Conservation (phyloP, 2,797 vertebrate species). For the Enteromius mattozi region DNA sequence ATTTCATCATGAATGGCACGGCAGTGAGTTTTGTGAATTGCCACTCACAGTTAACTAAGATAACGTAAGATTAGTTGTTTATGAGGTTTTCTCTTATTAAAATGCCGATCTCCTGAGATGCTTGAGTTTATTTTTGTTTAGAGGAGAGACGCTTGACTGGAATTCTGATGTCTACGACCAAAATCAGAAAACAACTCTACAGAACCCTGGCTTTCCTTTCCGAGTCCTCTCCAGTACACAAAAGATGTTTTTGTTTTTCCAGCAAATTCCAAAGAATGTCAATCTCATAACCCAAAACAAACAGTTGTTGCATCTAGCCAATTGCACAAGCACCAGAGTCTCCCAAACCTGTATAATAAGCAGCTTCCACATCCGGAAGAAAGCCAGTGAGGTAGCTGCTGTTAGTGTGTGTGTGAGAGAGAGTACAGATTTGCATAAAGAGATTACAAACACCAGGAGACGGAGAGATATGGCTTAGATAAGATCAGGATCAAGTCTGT, state of each 20-base stretch:
- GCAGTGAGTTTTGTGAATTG: not conserved
- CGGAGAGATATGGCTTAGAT: conserved; percentile 25
- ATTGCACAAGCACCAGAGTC: conserved; percentile 18
- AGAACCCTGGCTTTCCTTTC: conserved; percentile 26
- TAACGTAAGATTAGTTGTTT: not conserved
- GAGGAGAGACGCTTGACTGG: not conserved
- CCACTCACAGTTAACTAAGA: not conserved
- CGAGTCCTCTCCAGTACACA: conserved; percentile 14
- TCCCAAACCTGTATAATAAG: conserved; percentile 40
- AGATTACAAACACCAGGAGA: conserved; percentile 29
- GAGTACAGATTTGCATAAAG: conserved; percentile 31
- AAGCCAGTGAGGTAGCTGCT: conserved; percentile 1
- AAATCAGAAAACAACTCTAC: conserved; percentile 34
- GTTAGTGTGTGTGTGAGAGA: conserved; percentile 6
- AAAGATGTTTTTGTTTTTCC: conserved; percentile 53
- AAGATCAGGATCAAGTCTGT: conserved; percentile 32
- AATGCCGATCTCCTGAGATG: not conserved
- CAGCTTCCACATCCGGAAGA: conserved; percentile 30
- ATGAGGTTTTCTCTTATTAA: not conserved
- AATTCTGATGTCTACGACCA: conserved; percentile 40
- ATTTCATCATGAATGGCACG: conserved; percentile 5
- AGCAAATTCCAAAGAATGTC: conserved; percentile 53
- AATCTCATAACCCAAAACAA: conserved; percentile 52
- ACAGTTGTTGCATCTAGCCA: conserved; percentile 40
- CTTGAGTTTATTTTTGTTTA: conserved; percentile 30